Percentiles rank a stretch among this genome's conserved stretches.
These are phyloP conservation scores for Hypselothyrea guttata DNA, from an alignment of 2,888 invertebrate species.

Conservation along the genomic window DNA sequence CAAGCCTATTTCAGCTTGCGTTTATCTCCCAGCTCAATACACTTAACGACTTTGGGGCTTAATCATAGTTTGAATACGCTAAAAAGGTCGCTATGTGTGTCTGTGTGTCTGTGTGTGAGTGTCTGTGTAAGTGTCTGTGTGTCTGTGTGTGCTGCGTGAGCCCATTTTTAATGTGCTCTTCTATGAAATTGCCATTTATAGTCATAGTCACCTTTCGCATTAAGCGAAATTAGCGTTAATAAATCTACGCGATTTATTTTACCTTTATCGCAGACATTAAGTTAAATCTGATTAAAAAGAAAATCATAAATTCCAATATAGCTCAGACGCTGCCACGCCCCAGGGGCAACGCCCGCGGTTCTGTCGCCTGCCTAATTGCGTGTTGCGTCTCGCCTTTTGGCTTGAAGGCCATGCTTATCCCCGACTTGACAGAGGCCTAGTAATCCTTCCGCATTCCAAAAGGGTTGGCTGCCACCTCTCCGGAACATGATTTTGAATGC, in stretches of 20 bases:
- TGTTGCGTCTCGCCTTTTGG: conserved; percentile 37
- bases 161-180: conserved; percentile 12
- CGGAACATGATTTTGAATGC: no score
- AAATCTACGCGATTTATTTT: conserved; percentile 65
- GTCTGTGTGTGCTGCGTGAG: background rate
- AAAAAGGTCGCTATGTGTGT: conserved; percentile 2
- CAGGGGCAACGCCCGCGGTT: conserved; percentile 39
- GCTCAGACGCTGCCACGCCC: background rate
- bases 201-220: conserved; percentile 33
- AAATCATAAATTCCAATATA: conserved; percentile 71
- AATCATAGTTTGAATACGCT: conserved; percentile 14
- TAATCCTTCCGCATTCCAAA: conserved; percentile 55
- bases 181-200: conserved; percentile 4
- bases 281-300: conserved; percentile 69
- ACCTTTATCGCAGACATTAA: conserved; percentile 69
- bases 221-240: conserved; percentile 58
- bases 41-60: background rate
- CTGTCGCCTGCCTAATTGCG: conserved; percentile 65
- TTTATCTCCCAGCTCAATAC: no score
- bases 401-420: background rate
- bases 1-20: no score
- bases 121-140: no score
- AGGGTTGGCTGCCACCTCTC: conserved; percentile 17
- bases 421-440: conserved; percentile 11
- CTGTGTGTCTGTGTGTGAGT: no score